These are phyloP conservation scores for Myoxocephalus aenaeus DNA, from an alignment of 2,797 vertebrate genomes.

Conservation along the genomic window DNA sequence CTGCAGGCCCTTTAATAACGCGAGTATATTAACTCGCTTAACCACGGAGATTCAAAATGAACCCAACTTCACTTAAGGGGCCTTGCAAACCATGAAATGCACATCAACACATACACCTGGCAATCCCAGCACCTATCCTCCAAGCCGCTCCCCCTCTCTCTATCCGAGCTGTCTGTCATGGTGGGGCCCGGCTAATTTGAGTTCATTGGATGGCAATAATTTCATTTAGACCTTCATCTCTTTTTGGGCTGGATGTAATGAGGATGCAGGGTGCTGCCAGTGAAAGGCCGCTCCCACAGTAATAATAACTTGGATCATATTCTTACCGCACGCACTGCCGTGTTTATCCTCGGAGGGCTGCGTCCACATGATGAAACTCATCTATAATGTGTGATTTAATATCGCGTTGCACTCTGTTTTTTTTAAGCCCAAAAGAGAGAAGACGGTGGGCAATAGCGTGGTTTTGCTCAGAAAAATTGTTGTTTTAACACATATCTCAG, in stretches of 20 bases:
- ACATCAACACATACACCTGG: constrained; percentile 75
- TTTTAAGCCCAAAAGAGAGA: constrained; percentile 63
- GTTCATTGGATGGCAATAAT: constrained; percentile 87
- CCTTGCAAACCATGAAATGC: constrained; percentile 72
- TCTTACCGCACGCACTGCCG: constrained; percentile 74
- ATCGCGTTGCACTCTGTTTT: constrained; percentile 66
- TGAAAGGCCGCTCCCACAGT: constrained; percentile 73
- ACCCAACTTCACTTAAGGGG: constrained; percentile 69
- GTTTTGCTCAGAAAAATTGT: constrained; percentile 16
- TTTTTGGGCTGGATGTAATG: constrained; percentile 82
- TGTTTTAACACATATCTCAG: not conserved
- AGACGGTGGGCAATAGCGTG: constrained; percentile 8
- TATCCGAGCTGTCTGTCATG: constrained; percentile 76
- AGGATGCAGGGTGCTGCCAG: constrained; percentile 80
- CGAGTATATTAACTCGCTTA: constrained; percentile 78
- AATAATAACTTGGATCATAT: constrained; percentile 81
- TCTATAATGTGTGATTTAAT: constrained; percentile 87
- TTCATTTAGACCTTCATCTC: constrained; percentile 85
- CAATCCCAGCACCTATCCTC: constrained; percentile 69
- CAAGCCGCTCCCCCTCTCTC: constrained; percentile 26
- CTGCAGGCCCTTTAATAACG: constrained; percentile 78
- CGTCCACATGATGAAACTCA: constrained; percentile 84
- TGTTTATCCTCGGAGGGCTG: constrained; percentile 84
- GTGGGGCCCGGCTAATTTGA: constrained; percentile 83
- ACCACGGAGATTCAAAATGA: constrained; percentile 75